Percentiles rank a stretch among this genome's conserved stretches.
phyloP scores from a whole-genome alignment of 2,113 vertebrate genomes.

The Odontesthes bonariensis region DNA sequence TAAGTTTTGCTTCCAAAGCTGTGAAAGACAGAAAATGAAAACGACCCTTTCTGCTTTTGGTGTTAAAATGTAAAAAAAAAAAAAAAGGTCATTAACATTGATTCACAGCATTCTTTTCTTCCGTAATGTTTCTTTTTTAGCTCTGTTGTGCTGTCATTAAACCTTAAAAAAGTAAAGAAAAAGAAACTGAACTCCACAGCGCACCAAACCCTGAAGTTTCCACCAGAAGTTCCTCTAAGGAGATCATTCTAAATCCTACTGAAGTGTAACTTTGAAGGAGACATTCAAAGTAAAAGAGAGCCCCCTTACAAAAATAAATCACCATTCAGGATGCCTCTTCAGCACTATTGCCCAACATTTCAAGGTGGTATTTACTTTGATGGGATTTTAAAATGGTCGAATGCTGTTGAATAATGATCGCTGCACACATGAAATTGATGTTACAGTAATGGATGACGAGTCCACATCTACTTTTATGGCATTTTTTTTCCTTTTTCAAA shows the following conservation, averaged over 20 bases:
- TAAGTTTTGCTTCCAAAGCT: too few species aligned
- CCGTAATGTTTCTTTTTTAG: background rate
- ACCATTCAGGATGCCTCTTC: background rate
- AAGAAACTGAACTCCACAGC: conserved; percentile 13
- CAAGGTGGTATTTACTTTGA: background rate
- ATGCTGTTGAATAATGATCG: background rate
- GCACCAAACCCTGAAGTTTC: conserved; percentile 24
- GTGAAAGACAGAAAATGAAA: too few species aligned
- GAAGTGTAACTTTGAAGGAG: conserved; percentile 5
- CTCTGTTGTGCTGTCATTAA: background rate
- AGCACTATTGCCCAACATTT: background rate
- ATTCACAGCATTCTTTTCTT: too few species aligned
- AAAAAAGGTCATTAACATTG: too few species aligned
- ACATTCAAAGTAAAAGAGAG: background rate
- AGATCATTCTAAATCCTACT: conserved; percentile 25
- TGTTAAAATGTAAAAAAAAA: too few species aligned
- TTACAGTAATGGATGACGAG: background rate
- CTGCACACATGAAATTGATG: background rate
- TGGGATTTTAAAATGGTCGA: background rate
- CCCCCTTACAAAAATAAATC: background rate
- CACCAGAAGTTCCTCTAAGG: conserved; percentile 15
- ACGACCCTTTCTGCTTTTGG: too few species aligned
- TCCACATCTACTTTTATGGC: background rate
- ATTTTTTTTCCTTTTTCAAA: background rate
- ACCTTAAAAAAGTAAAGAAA: background rate